These are phyloP conservation scores for Channa maculata DNA, from an alignment of 2,113 vertebrate species.

Conservation along the genomic window DNA sequence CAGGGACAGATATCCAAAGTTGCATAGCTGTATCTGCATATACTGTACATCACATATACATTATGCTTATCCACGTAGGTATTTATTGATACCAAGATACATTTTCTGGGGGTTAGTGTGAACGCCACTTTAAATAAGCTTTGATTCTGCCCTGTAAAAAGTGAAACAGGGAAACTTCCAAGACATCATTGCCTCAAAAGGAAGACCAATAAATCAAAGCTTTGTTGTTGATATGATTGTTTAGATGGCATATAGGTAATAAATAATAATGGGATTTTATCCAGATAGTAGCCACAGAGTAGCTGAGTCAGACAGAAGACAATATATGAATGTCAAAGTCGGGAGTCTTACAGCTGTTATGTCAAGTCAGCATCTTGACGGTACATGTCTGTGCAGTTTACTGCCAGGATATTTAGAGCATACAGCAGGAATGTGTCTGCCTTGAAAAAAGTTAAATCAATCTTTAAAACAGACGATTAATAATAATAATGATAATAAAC, in stretches of 20 bases:
- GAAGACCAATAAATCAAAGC: not conserved
- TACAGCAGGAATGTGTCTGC: not conserved
- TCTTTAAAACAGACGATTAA: not conserved
- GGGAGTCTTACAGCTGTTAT: not conserved
- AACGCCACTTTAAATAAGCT: not conserved
- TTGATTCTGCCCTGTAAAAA: not conserved
- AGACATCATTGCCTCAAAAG: not conserved
- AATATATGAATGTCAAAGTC: not conserved
- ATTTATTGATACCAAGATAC: too few relatives aligned
- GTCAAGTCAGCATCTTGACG: not conserved
- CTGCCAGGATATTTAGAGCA: not conserved
- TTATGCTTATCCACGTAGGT: too few relatives aligned
- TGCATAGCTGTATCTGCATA: too few relatives aligned
- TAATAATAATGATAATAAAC: not conserved
- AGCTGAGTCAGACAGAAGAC: not conserved
- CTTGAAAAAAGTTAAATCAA: not conserved
- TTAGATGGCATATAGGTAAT: not conserved
- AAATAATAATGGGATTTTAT: slow-evolving; percentile 8
- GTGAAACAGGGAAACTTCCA: not conserved
- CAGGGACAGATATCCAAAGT: too few relatives aligned
- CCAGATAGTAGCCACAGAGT: not conserved
- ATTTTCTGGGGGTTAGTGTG: not conserved
- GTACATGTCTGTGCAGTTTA: not conserved
- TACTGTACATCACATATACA: too few relatives aligned
- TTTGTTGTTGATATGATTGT: not conserved